A percentile compares a stretch with the other conserved stretches of the same genome.
Conservation (phyloP, 2,113 vertebrate species). For the Antechinus stuartii region DNA sequence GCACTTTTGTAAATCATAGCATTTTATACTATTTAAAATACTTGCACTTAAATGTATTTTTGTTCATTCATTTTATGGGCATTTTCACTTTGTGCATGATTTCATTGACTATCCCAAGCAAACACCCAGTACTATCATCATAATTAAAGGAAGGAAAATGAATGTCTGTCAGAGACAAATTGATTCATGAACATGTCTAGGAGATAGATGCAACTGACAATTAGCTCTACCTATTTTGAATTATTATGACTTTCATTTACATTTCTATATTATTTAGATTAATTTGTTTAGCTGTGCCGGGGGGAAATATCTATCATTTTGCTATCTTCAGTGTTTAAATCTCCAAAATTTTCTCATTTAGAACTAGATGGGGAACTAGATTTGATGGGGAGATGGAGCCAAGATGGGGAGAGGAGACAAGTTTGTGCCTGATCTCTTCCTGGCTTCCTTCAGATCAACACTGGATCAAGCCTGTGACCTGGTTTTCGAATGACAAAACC, state of each 20-base stretch:
- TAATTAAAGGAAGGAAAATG: neutral
- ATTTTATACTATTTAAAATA: neutral
- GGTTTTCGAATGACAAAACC: too few relatives aligned
- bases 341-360: neutral
- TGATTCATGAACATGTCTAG: slow-evolving; percentile 2
- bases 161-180: neutral
- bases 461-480: too few relatives aligned
- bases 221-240: neutral
- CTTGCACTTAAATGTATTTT: neutral
- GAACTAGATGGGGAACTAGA: neutral
- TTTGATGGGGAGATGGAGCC: neutral
- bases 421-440: too few relatives aligned
- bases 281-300: neutral
- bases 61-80: neutral
- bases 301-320: neutral
- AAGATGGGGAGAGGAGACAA: too few relatives aligned
- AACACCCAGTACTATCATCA: neutral
- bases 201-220: neutral
- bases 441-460: too few relatives aligned
- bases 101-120: neutral
- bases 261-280: neutral
- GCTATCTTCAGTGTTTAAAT: neutral
- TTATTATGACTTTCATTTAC: neutral
- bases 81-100: neutral
- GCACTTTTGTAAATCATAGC: neutral